Percentiles rank a stretch among this genome's conserved stretches.
Evolutionary conservation across 2,888 invertebrate genomes (phyloP).

Genomic region (Macaria liturata): DNA sequence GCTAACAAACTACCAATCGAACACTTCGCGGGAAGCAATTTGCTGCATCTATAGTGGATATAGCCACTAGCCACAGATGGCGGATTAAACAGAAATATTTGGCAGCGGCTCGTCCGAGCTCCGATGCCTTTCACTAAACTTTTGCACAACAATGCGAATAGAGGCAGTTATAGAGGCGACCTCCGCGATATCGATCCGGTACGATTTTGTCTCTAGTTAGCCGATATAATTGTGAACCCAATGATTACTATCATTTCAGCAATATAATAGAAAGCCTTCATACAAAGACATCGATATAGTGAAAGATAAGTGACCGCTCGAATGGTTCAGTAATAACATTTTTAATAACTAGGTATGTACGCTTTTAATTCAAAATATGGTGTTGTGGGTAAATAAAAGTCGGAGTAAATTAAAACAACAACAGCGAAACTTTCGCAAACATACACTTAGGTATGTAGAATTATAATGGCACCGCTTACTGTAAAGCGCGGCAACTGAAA

Average conservation of each 20-base stretch:
- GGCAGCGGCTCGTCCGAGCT: not conserved
- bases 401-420: no score
- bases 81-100: conserved; percentile 26
- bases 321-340: no score
- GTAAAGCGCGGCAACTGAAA: conserved; percentile 9
- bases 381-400: no score
- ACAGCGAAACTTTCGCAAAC: not conserved
- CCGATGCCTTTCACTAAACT: conserved; percentile 16
- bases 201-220: conserved; percentile 18
- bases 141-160: conserved; percentile 3
- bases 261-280: conserved; percentile 6
- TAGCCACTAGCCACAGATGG: not conserved
- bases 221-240: conserved; percentile 26
- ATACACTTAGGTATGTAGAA: not conserved
- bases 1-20: conserved; percentile 15
- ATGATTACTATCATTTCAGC: conserved; percentile 21
- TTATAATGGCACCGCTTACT: conserved; percentile 1
- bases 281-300: not conserved
- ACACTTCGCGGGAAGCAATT: conserved; percentile 1
- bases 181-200: conserved; percentile 23
- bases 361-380: no score
- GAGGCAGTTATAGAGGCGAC: conserved; percentile 22
- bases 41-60: conserved; percentile 5
- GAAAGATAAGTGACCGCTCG: not conserved
- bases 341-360: no score